Evolutionary conservation across 2,888 invertebrate species (phyloP).

Genomic region (Cephus spinipes): DNA sequence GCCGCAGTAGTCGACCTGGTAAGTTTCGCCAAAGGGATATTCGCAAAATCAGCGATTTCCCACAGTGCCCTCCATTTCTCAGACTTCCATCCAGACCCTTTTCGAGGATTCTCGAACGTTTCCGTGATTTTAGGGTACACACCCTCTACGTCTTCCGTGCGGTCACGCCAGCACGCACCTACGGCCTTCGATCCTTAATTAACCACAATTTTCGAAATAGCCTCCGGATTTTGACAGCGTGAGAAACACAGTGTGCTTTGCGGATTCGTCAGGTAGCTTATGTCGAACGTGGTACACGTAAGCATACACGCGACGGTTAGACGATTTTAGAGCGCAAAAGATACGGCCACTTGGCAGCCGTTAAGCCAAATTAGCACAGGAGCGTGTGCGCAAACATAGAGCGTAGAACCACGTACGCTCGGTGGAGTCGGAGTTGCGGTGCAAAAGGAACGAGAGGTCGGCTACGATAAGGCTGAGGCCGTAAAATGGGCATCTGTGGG

Average conservation of each 20-base stretch:
- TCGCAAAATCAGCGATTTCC: background rate
- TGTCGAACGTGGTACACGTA: background rate
- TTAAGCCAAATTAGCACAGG: slow-evolving; percentile 66
- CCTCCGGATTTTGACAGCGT: background rate
- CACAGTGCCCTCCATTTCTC: background rate
- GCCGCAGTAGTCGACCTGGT: background rate
- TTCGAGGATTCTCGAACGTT: background rate
- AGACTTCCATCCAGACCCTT: background rate
- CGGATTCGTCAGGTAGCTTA: background rate
- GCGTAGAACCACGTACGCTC: slow-evolving; percentile 32
- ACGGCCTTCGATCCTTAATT: background rate
- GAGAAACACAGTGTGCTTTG: background rate
- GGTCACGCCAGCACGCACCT: background rate
- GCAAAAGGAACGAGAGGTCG: slow-evolving; percentile 24
- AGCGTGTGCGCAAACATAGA: slow-evolving; percentile 64
- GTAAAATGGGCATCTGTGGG: slow-evolving; percentile 21
- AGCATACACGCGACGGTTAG: background rate
- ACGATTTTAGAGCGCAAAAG: background rate
- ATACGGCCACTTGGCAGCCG: slow-evolving; percentile 35
- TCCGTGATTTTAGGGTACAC: background rate
- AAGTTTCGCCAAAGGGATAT: background rate
- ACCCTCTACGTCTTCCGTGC: background rate
- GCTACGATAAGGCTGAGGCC: slow-evolving; percentile 26
- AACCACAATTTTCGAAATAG: background rate
- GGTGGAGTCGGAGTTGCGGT: slow-evolving; percentile 25